Evolutionary conservation across 2,888 invertebrate genomes (phyloP), one percentile per base, ranked within the genome.

Genomic region (Philereme vetulata): DNA sequence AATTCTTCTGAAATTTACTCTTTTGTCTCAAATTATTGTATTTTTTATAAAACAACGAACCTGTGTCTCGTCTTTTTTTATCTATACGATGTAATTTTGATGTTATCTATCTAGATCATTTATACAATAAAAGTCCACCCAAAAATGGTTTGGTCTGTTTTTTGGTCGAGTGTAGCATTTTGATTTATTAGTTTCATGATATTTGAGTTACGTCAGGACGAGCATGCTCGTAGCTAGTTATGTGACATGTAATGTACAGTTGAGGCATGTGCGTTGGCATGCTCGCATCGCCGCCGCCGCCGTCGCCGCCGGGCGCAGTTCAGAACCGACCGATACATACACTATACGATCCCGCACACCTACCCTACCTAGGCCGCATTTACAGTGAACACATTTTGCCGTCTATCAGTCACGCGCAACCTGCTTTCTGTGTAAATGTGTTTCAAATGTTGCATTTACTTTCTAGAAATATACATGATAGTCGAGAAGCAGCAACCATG

Each of bases 191-290:
- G 7, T 6, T 5, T 8, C 38, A 4, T 6, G 4, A 54, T 54
- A 47, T 47, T 47, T 33, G 54, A 61, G 65, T 74, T 80, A 76
- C 74, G 75, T 67, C 82, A 81, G 80, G 76, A 79, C 78, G 70
- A 70, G 73, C 74, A 72, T 75, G 73, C 67, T 70, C 60, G 74
- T 80, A 78, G 84, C 75, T 77, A 65, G 80, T 84, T 80, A 76
- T 74, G 59, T 70, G 8, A 70, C 64, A 69, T 75, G 46, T 81
- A 81, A 78, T 82, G 80, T 84, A 80, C 73, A 86, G 76, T 82
- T 79, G 82, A 84, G 87, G 90, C 87, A 89, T 90, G 90, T 81
- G 81, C 89, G 88, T 85, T 86, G 78, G 91, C 91, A 91, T 90
- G 91, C 81, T 81, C 85, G 82, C 89, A 77, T 73, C 77, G 80